Base-by-base conservation (phyloP, 2,113 vertebrate genomes). In the Grus americana region DNA sequence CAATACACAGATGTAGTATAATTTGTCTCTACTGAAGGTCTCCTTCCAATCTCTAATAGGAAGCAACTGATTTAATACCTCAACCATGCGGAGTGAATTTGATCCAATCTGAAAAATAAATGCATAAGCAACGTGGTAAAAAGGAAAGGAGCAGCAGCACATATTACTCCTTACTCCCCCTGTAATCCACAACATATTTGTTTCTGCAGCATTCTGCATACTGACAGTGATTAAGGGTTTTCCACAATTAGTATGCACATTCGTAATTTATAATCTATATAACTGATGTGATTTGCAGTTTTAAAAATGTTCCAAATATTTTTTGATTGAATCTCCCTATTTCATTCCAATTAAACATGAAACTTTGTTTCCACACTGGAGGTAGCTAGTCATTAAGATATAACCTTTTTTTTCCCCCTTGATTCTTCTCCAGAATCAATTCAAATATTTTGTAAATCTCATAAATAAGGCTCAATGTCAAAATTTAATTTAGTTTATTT, bases 401-500 rank as follows among this genome's bases (percentile, higher is more conserved):
- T 80, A 97, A 78, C 59, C 49, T 23, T 76, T 95, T 93, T 75
- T 74, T 66, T 50, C 26, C 52, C 26, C 52, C 44, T 84, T 68
- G 54, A 79, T 71, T 79, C n/a, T 72, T 67, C 20, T 70, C 57
- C 80, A 70, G 74, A 97, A 96, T 97, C 66, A 91, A 92, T 95
- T 94, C 46, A 97, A 80, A 79, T 93, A 80, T 87, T 96, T 94
- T 84, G 42, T 65, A 95, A 84, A 93, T 86, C 90, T 97, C 79
- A 95, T 97, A 97, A 96, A 95, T 92, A 95, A 91, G 61, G 67
- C 72, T 93, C 58, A 20, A 82, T 82, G 82, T 59, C 78, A 94
- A 83, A 59, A 83, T 95, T 92, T 95, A 94, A 96, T 94, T 72
- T 76, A 67, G 40, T 88, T 89, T 93, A 76, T 88, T 95, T 97